Conservation (phyloP, 2,797 vertebrate species). For the Enteromius mattozi region DNA sequence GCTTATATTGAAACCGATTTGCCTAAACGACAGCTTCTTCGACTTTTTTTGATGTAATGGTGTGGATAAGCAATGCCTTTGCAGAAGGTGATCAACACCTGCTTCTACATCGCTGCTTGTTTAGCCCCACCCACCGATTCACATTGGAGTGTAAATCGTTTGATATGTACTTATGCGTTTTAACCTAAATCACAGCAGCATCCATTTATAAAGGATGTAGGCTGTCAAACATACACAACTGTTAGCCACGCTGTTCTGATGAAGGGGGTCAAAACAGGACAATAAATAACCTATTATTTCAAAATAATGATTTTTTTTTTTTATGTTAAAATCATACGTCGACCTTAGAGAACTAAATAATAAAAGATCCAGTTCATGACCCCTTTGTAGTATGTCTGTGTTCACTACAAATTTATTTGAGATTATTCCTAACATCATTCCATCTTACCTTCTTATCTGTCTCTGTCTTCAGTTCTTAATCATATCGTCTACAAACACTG, state of each 20-base stretch:
- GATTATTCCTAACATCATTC: background rate
- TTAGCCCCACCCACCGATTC: background rate
- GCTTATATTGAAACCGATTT: background rate
- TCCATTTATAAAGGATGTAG: background rate
- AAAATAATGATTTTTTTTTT: background rate
- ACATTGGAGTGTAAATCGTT: background rate
- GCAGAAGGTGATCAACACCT: no score
- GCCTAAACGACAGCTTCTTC: background rate
- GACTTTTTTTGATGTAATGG: background rate
- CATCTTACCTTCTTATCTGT: conserved; percentile 37
- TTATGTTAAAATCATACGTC: background rate
- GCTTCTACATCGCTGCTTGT: background rate
- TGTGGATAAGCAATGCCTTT: background rate
- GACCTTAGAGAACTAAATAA: background rate
- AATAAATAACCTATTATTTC: background rate
- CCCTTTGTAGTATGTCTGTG: background rate
- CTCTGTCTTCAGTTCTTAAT: conserved; percentile 69
- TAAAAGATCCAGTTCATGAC: background rate
- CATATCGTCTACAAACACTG: conserved; percentile 62
- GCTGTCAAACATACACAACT: no score
- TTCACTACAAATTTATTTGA: background rate
- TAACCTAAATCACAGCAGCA: no score
- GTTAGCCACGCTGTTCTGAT: no score
- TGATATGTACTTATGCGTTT: no score
- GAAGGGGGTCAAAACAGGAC: no score